These are phyloP conservation scores for Rhinolophus ferrumequinum DNA, from an alignment of 2,113 vertebrate genomes.

Conservation along the genomic window DNA sequence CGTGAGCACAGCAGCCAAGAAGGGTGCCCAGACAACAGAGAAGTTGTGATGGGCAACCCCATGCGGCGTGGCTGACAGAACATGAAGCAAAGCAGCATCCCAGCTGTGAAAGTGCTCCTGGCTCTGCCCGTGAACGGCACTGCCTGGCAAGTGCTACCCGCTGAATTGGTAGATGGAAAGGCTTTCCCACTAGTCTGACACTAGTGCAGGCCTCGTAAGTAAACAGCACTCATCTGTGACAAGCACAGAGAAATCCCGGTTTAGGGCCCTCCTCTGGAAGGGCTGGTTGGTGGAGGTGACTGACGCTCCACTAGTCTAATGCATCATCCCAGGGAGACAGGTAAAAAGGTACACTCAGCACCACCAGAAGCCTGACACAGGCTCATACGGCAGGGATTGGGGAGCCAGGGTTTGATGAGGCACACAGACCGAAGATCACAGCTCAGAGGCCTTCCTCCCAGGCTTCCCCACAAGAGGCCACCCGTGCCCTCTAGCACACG, in stretches of 20 bases:
- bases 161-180: not conserved
- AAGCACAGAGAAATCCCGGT: slow-evolving; percentile 37
- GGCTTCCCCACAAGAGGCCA: not conserved
- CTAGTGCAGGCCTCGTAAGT: not conserved
- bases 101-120: not conserved
- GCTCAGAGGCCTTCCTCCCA: not conserved
- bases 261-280: slow-evolving; percentile 1
- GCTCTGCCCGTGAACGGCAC: not conserved
- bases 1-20: not conserved
- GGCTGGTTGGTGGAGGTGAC: not conserved
- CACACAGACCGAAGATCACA: not conserved
- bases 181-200: slow-evolving; percentile 7
- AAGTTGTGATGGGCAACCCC: not conserved
- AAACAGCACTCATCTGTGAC: slow-evolving; percentile 18
- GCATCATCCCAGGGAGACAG: not conserved
- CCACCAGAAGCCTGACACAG: not conserved
- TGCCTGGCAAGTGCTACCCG: not conserved
- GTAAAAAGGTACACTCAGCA: not conserved
- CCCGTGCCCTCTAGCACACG: not conserved
- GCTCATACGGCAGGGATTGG: not conserved
- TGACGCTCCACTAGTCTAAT: not conserved
- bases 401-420: not conserved
- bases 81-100: not conserved
- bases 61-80: not conserved
- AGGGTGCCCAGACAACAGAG: not conserved